Evolutionary conservation across 2,797 vertebrate genomes (phyloP), one percentile per base, ranked within the genome.

Genomic region (Artibeus jamaicensis): DNA sequence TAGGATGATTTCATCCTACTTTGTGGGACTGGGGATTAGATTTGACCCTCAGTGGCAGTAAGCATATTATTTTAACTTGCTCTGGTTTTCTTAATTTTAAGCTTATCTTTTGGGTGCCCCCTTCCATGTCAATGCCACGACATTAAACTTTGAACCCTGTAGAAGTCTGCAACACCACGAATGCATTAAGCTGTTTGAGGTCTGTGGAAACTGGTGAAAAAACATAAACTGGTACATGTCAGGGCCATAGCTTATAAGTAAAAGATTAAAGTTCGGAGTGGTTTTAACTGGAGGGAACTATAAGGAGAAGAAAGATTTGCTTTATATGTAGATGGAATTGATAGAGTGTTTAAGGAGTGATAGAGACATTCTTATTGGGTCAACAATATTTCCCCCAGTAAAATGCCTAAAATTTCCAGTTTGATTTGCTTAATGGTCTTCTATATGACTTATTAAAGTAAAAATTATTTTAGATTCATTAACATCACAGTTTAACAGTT

Each of bases 11-110:
- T 92, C 55, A 44, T 5, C 18, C 59, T 29, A 68, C 19, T 86
- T 68, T 71, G 15, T 29, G 70, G 26, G 65, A 32, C 12, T 32
- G 7, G 67, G 34, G 76, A 9, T 92, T 91, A 44, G 29, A 53
- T 50, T 8, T 39, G 44, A 42, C 46, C 18, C 34, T 22, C 37
- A 24, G 48, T 29, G 76, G 46, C 16, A 59, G 3, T 42, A 62
- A 68, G 50, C 22, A 8, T 59, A 24, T 55, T 14, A 34, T 82
- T 94, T 21, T 81, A 76, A 83, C 26, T 83, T 57, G 3, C 24
- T 86, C 55, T 48, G 32, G 26, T 68, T 93, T 92, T 86, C 74
- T 93, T 59, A 87, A 2, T 83, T 82, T 87, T 95, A 48, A 89
- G n/a, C 5, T 44, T 55, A 65, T 85, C 21, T 88, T 76, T 32